These are phyloP conservation scores for Iselma pallidipennis DNA, from an alignment of 2,888 invertebrate genomes.

Conservation along the genomic window DNA sequence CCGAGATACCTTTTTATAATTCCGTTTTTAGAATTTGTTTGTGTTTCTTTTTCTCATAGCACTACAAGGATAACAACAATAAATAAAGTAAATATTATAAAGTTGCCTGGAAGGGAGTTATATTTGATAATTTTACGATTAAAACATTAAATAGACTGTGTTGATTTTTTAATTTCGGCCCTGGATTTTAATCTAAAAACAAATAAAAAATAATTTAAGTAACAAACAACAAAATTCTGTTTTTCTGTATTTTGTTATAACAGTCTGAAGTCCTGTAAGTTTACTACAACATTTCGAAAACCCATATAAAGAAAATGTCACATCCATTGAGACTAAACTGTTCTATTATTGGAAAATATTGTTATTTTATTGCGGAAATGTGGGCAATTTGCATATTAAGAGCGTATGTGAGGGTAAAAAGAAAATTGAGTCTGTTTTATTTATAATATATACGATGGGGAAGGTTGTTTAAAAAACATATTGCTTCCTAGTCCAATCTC, in stretches of 20 bases:
- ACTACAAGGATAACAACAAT: too few relatives aligned
- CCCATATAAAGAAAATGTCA: conserved; percentile 10
- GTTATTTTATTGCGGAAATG: conserved; percentile 25
- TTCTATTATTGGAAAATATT: conserved; percentile 24
- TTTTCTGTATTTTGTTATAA: too few relatives aligned
- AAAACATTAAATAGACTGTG: not conserved
- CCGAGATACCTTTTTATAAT: too few relatives aligned
- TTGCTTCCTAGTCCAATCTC: conserved; percentile 7
- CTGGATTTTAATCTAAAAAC: not conserved
- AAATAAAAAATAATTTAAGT: too few relatives aligned
- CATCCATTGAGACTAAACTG: conserved; percentile 12
- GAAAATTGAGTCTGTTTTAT: conserved; percentile 17
- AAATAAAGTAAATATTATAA: not conserved
- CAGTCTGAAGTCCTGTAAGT: too few relatives aligned
- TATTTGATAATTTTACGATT: too few relatives aligned
- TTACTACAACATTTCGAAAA: too few relatives aligned
- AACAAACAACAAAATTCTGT: too few relatives aligned
- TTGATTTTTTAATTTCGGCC: not conserved
- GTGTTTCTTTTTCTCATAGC: not conserved
- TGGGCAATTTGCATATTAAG: conserved; percentile 24
- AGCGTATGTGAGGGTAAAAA: conserved; percentile 18
- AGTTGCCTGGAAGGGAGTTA: too few relatives aligned
- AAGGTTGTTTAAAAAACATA: conserved; percentile 10
- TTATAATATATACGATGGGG: conserved; percentile 14
- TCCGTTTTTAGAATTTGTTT: too few relatives aligned